Base-by-base conservation (phyloP, 2,888 invertebrate species). In the Ypsolopha sequella region DNA sequence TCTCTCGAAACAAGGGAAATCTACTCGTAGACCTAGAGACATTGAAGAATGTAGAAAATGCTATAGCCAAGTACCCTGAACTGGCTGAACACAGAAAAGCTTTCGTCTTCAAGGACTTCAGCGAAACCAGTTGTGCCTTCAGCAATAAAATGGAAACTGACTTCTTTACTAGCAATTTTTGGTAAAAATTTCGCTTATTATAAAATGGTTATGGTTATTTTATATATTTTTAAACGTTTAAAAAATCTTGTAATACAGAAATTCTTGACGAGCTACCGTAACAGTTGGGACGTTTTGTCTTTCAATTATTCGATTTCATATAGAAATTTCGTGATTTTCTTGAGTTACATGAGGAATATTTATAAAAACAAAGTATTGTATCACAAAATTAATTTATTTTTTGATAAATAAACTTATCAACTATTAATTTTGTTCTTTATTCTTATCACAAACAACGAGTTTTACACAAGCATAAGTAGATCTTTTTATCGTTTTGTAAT, bases 161-260 rank as follows among this genome's bases (percentile, higher is more conserved):
- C 47, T 76, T 76, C 53, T 84, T 84, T 52, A 80, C 80, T 0
- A 75, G 63, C 48, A 80, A 80, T 55, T 84, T 81, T 56, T 84
- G 82, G 80, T 82, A 56, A 70, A 45, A 2, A 13, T 24, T 14
- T 24, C 2, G 24, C 24, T 24, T n/a, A n/a, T n/a, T n/a, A n/a
- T n/a, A 24, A 24, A 3, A 24, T 24, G 4, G 2, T 4, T 24
- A 24, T 4, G 24, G 2, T 3, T 3, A 3, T 24, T 24, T 24
- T 24, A 3, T 24, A 24, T 3, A 10, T 9, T 43, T 41, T 1
- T 41, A 50, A 41, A 9, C n/a, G 24, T 14, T 2, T 39, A 2
- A 48, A 14, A 11, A 13, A 36, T 36, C 14, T 50, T 43, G n/a
- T 44, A 6, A 6, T 43, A 44, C 6, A 34, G 13, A 45, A 10